Evolutionary conservation across 2,888 invertebrate species (phyloP), one percentile per base, ranked within the genome.

Genomic region (Portevinia maculata): DNA sequence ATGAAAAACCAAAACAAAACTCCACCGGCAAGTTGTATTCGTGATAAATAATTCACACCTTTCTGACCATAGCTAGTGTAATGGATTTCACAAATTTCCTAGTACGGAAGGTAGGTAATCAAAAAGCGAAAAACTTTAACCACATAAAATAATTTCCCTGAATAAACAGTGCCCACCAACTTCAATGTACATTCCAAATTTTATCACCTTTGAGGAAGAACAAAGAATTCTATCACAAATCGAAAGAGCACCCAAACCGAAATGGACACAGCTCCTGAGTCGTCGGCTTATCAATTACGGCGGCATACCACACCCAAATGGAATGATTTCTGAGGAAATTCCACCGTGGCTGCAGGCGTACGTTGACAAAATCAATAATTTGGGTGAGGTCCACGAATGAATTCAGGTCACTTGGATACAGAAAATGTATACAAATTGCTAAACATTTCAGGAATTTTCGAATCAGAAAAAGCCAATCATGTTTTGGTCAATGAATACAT

Each of bases 261-360:
- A 98, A 91, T 99, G 99, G 99, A 98, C 98, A 1, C 96, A 96
- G 88, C 92, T 99, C 41, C 94, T 95, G 17, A 95, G 98, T 88
- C 93, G 99, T 84, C 93, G 98, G 84, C 92, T 99, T n/a, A 98
- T 99, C 89, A 99, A 99, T 90, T 99, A 99, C 94, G 99, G 99
- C 21, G 99, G 99, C 0, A 92, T 98, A 69, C 98, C 99, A 0
- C 98, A 98, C 89, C 93, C 93, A 13, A 98, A 97, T 87, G 98
- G 98, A 73, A 97, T 99, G 97, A 94, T 99, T 84, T 94, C 96
- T 0, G 98, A 99, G 90, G 92, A 93, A 84, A 94, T 99, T 85
- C 99, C 99, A 0, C 87, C 90, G 89, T 98, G 98, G 98, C 91
- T 99, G 30, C 92, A 94, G 86, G 90, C 88, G 13, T 95, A 95